phyloP scores from a whole-genome alignment of 2,888 invertebrate genomes.

The Macrophya annulata region DNA sequence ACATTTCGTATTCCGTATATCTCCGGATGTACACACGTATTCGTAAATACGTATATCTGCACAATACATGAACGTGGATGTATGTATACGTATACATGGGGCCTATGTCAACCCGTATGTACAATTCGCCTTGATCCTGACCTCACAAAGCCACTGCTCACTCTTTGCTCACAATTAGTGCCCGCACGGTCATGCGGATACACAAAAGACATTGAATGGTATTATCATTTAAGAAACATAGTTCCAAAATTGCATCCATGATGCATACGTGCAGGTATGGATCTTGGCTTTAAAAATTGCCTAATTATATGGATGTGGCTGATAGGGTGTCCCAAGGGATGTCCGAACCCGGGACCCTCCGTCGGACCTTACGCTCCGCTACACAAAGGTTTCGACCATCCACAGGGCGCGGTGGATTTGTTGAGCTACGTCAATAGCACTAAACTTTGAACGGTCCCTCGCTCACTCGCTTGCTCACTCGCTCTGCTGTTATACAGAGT shows the following conservation, averaged over 20 bases:
- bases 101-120: slow-evolving; percentile 23
- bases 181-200: not conserved
- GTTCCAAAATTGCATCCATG: too few relatives aligned
- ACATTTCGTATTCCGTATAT: slow-evolving; percentile 68
- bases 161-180: not conserved
- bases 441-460: slow-evolving; percentile 48
- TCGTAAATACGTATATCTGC: slow-evolving; percentile 58
- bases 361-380: slow-evolving; percentile 42
- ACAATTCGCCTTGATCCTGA: slow-evolving; percentile 22
- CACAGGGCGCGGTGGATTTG: slow-evolving; percentile 29
- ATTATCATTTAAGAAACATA: too few relatives aligned
- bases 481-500: slow-evolving; percentile 14
- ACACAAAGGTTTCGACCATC: slow-evolving; percentile 42
- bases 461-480: not conserved
- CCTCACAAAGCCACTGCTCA: slow-evolving; percentile 19
- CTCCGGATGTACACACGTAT: slow-evolving; percentile 43
- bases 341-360: slow-evolving; percentile 34
- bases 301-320: not conserved
- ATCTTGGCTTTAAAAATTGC: not conserved
- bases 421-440: slow-evolving; percentile 50
- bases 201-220: too few relatives aligned
- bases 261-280: not conserved
- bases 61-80: not conserved
- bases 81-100: too few relatives aligned
- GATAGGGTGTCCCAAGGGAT: not conserved